phyloP scores from a whole-genome alignment of 2,113 vertebrate genomes.

The Dasypus novemcinctus region DNA sequence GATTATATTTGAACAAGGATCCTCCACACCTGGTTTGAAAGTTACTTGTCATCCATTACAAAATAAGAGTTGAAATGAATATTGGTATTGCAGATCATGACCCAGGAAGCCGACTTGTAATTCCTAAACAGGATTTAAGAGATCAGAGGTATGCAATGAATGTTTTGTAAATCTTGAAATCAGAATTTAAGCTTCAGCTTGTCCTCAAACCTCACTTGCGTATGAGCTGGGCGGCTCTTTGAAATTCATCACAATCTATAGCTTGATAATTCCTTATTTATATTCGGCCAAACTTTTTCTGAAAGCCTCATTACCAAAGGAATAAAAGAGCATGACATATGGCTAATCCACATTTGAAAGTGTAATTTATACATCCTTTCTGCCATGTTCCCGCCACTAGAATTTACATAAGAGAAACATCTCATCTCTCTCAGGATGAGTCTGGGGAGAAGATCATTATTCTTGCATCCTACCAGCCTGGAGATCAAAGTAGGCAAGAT shows the following conservation, averaged over 20 bases:
- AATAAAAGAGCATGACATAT: neutral
- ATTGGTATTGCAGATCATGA: neutral
- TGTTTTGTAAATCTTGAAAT: neutral
- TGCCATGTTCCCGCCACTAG: neutral
- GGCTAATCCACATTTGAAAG: neutral
- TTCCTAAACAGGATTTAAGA: conserved; percentile 33
- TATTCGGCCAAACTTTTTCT: neutral
- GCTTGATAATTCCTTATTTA: conserved; percentile 35
- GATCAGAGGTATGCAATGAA: neutral
- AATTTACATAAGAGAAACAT: neutral
- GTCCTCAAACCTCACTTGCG: conserved; percentile 11
- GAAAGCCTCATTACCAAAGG: conserved; percentile 36
- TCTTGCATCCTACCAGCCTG: no score
- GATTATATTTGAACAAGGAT: conserved; percentile 40
- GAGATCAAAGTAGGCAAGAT: neutral
- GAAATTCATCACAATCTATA: conserved; percentile 16
- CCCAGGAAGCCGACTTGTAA: conserved; percentile 27
- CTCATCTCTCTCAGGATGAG: neutral
- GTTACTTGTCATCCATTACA: neutral
- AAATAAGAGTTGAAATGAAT: conserved; percentile 35
- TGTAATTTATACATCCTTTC: neutral
- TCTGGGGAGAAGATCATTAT: neutral
- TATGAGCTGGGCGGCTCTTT: neutral
- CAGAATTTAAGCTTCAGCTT: conserved; percentile 36
- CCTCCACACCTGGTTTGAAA: neutral